Percentiles rank a stretch among this genome's conserved stretches.
Conservation (phyloP, 2,113 vertebrate genomes). For the Cochlearius cochlearius region DNA sequence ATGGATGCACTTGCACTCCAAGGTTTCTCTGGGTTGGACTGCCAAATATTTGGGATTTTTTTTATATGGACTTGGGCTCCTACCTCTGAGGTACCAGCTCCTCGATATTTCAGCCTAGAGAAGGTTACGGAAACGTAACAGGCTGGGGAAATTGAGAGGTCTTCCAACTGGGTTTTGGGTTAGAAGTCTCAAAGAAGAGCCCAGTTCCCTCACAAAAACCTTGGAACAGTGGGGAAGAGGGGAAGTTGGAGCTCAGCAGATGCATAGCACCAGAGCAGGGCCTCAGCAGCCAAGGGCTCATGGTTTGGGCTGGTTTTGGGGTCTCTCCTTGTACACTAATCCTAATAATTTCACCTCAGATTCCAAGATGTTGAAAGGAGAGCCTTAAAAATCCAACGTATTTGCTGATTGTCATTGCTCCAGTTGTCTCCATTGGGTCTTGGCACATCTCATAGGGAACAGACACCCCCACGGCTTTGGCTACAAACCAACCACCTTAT, state of each 20-base stretch:
- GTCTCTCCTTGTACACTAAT: not conserved
- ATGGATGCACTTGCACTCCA: not conserved
- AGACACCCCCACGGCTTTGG: not conserved
- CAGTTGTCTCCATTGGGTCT: not conserved
- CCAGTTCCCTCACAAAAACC: not conserved
- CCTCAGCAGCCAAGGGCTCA: not conserved
- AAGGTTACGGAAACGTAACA: not conserved
- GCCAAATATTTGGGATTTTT: not conserved
- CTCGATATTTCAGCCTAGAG: not conserved
- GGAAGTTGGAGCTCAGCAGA: not conserved
- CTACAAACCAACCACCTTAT: not conserved
- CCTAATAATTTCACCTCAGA: not conserved
- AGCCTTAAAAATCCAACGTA: not conserved
- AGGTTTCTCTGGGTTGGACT: not conserved
- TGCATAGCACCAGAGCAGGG: accelerated
- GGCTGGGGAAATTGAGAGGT: not conserved
- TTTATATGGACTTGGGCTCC: not conserved
- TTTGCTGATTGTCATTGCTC: not conserved
- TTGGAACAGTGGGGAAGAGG: not conserved
- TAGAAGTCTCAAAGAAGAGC: not conserved
- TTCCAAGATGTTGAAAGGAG: not conserved
- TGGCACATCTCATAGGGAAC: not conserved
- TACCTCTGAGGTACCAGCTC: not conserved
- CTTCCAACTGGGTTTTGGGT: not conserved
- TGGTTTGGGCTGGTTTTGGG: not conserved